These are phyloP conservation scores for Melipona bicolor DNA, from an alignment of 2,888 invertebrate genomes.

Conservation along the genomic window DNA sequence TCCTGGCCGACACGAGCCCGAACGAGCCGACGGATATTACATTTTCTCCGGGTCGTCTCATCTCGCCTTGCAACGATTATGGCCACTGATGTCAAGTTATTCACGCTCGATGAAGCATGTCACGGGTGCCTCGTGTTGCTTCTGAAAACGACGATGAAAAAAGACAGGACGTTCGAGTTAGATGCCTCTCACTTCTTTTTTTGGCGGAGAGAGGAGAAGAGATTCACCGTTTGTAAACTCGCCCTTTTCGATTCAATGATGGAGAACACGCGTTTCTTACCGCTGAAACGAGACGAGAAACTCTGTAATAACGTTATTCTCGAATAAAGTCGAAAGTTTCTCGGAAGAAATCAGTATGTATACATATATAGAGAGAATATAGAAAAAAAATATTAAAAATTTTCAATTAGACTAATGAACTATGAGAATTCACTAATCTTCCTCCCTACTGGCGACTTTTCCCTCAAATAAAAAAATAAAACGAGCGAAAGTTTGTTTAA, in stretches of 20 bases:
- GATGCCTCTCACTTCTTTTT: conserved; percentile 7
- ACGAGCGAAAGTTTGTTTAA: no score
- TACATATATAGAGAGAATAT: no score
- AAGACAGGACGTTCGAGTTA: conserved; percentile 25
- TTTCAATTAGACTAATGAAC: no score
- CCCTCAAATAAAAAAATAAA: no score
- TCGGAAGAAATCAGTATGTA: no score
- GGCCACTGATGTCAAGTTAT: conserved; percentile 61
- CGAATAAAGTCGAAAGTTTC: no score
- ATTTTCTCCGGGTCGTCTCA: conserved; percentile 62
- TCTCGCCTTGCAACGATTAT: conserved; percentile 61
- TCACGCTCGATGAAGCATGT: conserved; percentile 63
- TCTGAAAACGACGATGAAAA: conserved; percentile 53
- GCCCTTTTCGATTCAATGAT: no score
- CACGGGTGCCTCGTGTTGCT: conserved; percentile 26
- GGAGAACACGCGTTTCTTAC: no score
- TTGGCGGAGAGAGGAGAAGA: neutral
- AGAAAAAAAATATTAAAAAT: no score
- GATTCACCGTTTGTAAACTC: conserved; percentile 3
- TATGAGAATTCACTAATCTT: no score
- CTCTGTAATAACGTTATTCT: neutral
- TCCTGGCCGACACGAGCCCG: conserved; percentile 13
- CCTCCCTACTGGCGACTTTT: no score
- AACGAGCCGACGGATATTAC: conserved; percentile 55
- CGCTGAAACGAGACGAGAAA: neutral